Percentiles rank a stretch among this genome's conserved stretches.
These are phyloP conservation scores for Papilio machaon DNA, from an alignment of 1,140 invertebrate species.

Conservation along the genomic window DNA sequence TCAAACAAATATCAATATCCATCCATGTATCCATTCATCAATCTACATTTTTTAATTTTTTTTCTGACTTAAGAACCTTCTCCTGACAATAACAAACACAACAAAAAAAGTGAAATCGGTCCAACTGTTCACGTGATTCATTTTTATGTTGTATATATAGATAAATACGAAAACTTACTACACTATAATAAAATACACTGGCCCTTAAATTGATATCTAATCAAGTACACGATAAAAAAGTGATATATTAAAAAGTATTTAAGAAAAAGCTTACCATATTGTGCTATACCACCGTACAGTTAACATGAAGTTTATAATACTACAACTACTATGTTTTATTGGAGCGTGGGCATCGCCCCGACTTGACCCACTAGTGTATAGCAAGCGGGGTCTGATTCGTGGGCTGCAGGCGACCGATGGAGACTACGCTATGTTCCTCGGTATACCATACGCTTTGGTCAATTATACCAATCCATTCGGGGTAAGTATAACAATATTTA, in stretches of 20 bases:
- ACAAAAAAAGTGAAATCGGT: too few relatives aligned
- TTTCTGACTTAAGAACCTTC: too few relatives aligned
- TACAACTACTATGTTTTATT: neutral
- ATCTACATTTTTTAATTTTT: too few relatives aligned
- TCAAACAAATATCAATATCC: too few relatives aligned
- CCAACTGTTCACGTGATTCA: too few relatives aligned
- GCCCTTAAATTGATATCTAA: neutral
- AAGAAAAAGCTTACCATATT: too few relatives aligned
- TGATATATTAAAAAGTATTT: neutral
- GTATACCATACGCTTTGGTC: constrained; percentile 57
- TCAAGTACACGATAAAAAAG: neutral
- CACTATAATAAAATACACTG: too few relatives aligned
- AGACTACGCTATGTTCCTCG: constrained; percentile 59
- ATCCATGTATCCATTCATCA: too few relatives aligned
- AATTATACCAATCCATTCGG: constrained; percentile 55
- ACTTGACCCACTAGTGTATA: constrained; percentile 50
- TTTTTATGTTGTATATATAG: too few relatives aligned
- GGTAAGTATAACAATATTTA: constrained; percentile 25
- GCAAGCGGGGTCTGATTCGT: constrained; percentile 49
- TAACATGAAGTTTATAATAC: constrained; percentile 5
- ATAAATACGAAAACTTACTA: too few relatives aligned
- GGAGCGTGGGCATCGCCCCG: neutral
- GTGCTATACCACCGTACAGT: neutral
- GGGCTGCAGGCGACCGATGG: constrained; percentile 54
- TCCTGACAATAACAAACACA: too few relatives aligned